phyloP scores from a whole-genome alignment of 2,113 vertebrate species.

The Apaloderma vittatum region DNA sequence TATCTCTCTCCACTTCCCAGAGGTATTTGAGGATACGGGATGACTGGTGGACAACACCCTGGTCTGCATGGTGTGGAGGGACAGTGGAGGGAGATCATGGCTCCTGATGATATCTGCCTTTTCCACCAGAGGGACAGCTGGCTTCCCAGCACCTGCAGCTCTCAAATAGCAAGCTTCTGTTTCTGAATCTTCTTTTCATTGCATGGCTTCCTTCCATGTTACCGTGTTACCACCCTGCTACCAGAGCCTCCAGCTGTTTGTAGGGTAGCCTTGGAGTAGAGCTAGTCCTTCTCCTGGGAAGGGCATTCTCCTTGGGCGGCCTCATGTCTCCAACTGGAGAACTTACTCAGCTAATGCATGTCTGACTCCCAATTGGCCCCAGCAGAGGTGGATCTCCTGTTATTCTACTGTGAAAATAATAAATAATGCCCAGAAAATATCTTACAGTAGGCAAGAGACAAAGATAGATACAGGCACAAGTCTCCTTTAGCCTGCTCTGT shows the following conservation, averaged over 20 bases:
- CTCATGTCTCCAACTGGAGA: background rate
- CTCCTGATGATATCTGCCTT: background rate
- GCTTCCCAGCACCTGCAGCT: background rate
- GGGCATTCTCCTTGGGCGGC: background rate
- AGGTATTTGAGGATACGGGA: background rate
- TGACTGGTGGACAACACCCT: background rate
- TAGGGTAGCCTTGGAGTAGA: background rate
- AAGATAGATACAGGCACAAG: background rate
- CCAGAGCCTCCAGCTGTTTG: background rate
- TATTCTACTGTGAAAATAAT: background rate
- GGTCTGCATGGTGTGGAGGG: background rate
- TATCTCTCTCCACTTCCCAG: background rate
- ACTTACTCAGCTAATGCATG: background rate
- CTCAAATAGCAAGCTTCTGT: background rate
- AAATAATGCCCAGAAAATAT: background rate
- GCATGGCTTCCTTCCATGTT: background rate
- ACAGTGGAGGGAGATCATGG: background rate
- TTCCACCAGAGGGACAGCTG: background rate
- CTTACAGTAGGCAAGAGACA: background rate
- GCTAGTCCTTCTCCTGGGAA: background rate
- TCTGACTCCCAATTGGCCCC: background rate
- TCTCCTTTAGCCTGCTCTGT: background rate
- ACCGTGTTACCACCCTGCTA: background rate
- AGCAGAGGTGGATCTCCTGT: background rate
- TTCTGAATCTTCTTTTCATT: background rate